Conservation (phyloP, 2,797 vertebrate genomes). For the Microhierax caerulescens region DNA sequence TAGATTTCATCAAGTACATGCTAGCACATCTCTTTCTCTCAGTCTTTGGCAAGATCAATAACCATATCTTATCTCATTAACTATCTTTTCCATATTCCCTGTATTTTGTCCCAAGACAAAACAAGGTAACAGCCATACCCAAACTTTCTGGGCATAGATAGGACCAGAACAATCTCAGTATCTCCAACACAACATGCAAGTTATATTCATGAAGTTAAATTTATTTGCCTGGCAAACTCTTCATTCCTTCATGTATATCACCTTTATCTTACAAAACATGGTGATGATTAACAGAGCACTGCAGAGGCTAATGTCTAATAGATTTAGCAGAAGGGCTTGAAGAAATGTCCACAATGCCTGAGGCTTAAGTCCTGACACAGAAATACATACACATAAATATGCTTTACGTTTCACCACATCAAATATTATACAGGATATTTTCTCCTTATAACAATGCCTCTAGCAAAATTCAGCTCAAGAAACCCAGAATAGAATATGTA, state of each 20-base stretch:
- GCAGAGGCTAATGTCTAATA: not conserved
- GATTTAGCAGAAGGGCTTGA: not conserved
- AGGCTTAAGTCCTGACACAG: slow-evolving; percentile 2
- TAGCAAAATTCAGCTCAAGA: not conserved
- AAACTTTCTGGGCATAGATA: not conserved
- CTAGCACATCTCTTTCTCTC: not conserved
- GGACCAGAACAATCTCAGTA: not conserved
- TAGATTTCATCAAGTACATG: not conserved
- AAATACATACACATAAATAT: not conserved
- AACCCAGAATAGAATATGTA: not conserved
- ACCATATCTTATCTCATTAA: not conserved
- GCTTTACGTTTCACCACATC: not conserved
- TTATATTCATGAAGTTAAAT: not conserved
- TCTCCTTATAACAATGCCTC: slow-evolving; percentile 6
- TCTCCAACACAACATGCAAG: rapidly evolving
- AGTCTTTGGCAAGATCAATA: not conserved
- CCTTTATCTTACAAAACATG: not conserved
- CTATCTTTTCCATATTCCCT: not conserved
- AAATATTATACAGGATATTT: not conserved
- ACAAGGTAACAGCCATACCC: not conserved
- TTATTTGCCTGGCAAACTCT: not conserved
- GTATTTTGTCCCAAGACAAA: not conserved
- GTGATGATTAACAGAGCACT: not conserved
- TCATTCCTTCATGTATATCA: not conserved
- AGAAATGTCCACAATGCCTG: not conserved